Conservation (phyloP, 2,797 vertebrate species). For the Hapalemur alaotrensis region DNA sequence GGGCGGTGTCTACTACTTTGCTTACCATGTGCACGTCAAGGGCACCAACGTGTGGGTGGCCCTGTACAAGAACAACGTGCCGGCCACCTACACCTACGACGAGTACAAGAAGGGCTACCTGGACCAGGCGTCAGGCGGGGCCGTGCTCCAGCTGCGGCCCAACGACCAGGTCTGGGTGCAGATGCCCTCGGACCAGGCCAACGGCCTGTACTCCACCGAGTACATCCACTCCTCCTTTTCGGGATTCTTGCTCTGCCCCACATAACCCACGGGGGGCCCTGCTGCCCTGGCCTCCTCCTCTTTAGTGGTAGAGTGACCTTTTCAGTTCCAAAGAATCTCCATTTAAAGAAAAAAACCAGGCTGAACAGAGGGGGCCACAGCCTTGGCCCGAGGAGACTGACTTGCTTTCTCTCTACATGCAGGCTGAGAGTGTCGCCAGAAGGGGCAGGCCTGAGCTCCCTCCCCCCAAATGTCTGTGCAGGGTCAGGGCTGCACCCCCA, state of each 20-base stretch:
- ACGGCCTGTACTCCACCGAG: constrained; percentile 98
- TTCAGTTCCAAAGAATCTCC: constrained; percentile 80
- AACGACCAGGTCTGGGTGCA: constrained; percentile 98
- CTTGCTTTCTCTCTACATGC: not conserved
- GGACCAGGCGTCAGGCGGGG: constrained; percentile 99
- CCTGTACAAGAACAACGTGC: constrained; percentile 99
- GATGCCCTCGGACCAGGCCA: constrained; percentile 99
- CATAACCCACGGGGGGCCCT: constrained; percentile 90
- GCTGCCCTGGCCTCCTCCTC: constrained; percentile 55
- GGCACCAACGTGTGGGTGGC: constrained; percentile 99
- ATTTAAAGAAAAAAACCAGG: constrained; percentile 78
- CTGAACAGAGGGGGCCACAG: constrained; percentile 76
- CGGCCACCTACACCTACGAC: constrained; percentile 98
- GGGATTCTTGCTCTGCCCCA: constrained; percentile 97
- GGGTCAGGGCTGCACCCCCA: not conserved
- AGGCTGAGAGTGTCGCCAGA: constrained; percentile 46
- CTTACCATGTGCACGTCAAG: constrained; percentile 98
- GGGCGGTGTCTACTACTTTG: constrained; percentile 97
- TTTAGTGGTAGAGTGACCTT: constrained; percentile 69
- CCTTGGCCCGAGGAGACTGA: constrained; percentile 11
- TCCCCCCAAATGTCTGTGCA: not conserved
- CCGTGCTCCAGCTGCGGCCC: constrained; percentile 97
- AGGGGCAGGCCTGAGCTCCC: constrained; percentile 48
- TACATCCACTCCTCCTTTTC: constrained; percentile 99
- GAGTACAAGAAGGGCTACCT: constrained; percentile 99